Base-by-base conservation (phyloP, 2,888 invertebrate genomes). In the Drosophila villosipedis region DNA sequence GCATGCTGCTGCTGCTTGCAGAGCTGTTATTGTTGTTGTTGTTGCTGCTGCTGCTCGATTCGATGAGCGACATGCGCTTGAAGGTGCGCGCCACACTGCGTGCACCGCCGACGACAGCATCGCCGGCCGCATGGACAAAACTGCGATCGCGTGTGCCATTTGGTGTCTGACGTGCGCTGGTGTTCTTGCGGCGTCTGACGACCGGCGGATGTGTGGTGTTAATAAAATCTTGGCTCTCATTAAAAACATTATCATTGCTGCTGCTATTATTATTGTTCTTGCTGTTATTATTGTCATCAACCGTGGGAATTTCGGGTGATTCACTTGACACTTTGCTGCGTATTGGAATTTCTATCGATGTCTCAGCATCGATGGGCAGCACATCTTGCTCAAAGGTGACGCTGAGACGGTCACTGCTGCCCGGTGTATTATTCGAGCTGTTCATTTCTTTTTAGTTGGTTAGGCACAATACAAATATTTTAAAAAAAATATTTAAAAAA, bases 21-120 rank as follows among this genome's bases (percentile, higher is more conserved):
- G 33, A 35, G n/a, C n/a, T 30, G 30, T 25, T 39, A 9, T 4
- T 31, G 31, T 9, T 31, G 31, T 31, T 68, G 49, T 43, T 62
- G 41, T 52, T 65, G 78, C n/a, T 52, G 49, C 47, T 68, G 62
- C 70, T 77, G 61, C 64, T 69, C 22, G 84, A 62, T 57, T 86
- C 87, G 53, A 78, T 79, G 73, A 89, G 78, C 16, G 88, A 89
- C 62, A 81, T 80, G 37, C 89, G 82, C 31, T 84, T 84, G 1
- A 76, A 58, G 49, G 78, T 80, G 43, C 78, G 80, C 30, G 85
- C 83, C 9, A 84, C 73, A 9, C 53, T 70, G 30, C 84, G 83
- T 55, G 82, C 83, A n/a, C 83, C 82, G n/a, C 63, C 83, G 19
- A 82, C 71, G 19, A 80, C 80, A 33, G 73, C 82, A 39, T 73